These are phyloP conservation scores for Leptopilina syphax DNA, from an alignment of 2,888 invertebrate genomes.

Conservation along the genomic window DNA sequence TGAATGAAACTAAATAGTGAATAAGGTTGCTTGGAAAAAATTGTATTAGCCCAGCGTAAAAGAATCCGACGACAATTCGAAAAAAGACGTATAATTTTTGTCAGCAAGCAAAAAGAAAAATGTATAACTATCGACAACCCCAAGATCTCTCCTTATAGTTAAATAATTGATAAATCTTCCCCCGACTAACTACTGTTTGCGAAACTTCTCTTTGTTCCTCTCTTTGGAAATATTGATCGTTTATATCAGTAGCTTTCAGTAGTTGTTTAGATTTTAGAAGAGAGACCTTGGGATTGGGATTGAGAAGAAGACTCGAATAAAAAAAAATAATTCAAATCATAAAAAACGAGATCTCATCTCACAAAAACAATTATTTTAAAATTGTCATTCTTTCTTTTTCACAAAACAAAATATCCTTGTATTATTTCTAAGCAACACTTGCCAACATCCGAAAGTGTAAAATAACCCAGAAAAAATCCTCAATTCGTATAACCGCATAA, in stretches of 20 bases:
- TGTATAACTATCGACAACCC: slow-evolving; percentile 46
- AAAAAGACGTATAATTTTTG: slow-evolving; percentile 8
- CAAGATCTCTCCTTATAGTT: slow-evolving; percentile 44
- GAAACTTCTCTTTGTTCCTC: slow-evolving; percentile 32
- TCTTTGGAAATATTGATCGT: slow-evolving; percentile 14
- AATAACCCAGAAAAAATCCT: slow-evolving; percentile 53
- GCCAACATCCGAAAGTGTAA: slow-evolving; percentile 47
- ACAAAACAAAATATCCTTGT: background rate
- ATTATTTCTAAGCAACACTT: slow-evolving; percentile 45
- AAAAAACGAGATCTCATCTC: background rate
- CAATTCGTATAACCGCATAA: slow-evolving; percentile 63
- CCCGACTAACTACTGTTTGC: slow-evolving; percentile 22
- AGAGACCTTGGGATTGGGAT: slow-evolving; percentile 23
- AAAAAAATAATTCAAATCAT: slow-evolving; percentile 32
- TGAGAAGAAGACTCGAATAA: background rate
- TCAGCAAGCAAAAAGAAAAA: background rate
- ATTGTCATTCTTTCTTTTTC: background rate
- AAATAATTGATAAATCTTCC: slow-evolving; percentile 32
- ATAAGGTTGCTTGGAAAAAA: slow-evolving; percentile 29
- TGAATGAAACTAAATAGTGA: slow-evolving; percentile 42
- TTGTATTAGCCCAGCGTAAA: slow-evolving; percentile 28
- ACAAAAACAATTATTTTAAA: background rate
- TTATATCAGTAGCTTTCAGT: slow-evolving; percentile 22
- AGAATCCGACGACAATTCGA: slow-evolving; percentile 8
- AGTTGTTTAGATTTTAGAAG: background rate